Conservation (phyloP, 2,888 invertebrate species). For the Morpho achilles region DNA sequence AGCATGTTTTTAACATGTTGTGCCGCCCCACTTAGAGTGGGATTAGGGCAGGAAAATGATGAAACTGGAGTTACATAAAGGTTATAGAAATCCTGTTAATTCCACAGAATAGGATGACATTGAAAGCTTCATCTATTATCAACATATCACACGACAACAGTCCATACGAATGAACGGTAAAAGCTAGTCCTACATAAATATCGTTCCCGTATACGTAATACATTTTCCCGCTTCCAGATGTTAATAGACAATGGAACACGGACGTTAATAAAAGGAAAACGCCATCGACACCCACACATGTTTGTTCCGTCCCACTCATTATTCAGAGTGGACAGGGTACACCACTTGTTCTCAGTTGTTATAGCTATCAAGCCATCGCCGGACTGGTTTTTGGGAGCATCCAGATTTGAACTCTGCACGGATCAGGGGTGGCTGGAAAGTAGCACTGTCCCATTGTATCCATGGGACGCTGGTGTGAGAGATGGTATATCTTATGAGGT, state of each 20-base stretch:
- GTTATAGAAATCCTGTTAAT: no score
- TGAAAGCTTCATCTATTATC: no score
- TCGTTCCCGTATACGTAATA: no score
- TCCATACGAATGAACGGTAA: no score
- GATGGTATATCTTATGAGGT: constrained; percentile 69
- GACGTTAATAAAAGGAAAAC: constrained; percentile 61
- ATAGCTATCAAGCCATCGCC: constrained; percentile 67
- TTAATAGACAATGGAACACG: constrained; percentile 45
- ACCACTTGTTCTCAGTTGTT: constrained; percentile 62
- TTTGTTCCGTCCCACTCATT: constrained; percentile 58
- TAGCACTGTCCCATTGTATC: constrained; percentile 50
- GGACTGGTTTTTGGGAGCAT: constrained; percentile 68
- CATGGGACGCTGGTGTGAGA: constrained; percentile 68
- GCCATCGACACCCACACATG: constrained; percentile 63
- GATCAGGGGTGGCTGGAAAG: constrained; percentile 50
- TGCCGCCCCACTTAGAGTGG: no score
- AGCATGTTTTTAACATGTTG: no score
- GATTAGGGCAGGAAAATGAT: no score
- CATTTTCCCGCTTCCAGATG: constrained; percentile 45
- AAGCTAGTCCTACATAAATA: no score
- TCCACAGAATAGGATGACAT: no score
- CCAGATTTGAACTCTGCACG: constrained; percentile 60
- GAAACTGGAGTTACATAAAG: no score
- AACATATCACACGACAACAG: no score
- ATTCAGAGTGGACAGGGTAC: constrained; percentile 60